These are phyloP conservation scores for Drosophila jambulina DNA, from an alignment of 1,140 invertebrate species.

Conservation along the genomic window DNA sequence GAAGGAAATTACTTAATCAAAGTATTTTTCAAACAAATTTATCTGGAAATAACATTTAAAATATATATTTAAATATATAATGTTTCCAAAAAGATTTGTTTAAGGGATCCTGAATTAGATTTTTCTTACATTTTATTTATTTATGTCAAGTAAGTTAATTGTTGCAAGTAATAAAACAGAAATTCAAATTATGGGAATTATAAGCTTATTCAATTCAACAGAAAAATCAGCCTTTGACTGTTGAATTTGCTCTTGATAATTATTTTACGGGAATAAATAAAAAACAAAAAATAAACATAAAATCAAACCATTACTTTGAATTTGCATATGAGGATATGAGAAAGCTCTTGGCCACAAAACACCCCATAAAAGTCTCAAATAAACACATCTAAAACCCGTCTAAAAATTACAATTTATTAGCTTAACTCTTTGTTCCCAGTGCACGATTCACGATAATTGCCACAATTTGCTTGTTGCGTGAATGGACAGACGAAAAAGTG, in stretches of 20 bases:
- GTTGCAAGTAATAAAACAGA: too few relatives aligned
- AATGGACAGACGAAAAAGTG: constrained; percentile 56
- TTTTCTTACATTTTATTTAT: background rate
- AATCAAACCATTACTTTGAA: background rate
- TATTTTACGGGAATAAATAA: too few relatives aligned
- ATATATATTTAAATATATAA: background rate
- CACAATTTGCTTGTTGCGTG: constrained; percentile 83
- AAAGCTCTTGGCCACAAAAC: background rate
- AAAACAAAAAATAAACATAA: too few relatives aligned
- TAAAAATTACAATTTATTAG: too few relatives aligned
- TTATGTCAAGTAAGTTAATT: too few relatives aligned
- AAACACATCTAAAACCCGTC: background rate
- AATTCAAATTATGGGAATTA: too few relatives aligned
- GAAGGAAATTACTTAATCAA: background rate
- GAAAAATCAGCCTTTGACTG: background rate
- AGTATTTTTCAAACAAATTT: background rate
- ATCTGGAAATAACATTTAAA: too few relatives aligned
- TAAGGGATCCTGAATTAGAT: background rate
- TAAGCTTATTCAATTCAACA: background rate
- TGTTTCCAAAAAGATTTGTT: too few relatives aligned
- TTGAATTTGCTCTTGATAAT: background rate
- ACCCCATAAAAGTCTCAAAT: background rate
- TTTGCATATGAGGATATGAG: background rate
- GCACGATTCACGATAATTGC: constrained; percentile 62
- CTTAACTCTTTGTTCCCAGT: background rate